Evolutionary conservation across 2,797 vertebrate species (phyloP), one percentile per base, ranked within the genome.

Genomic region (Sternotherus odoratus): DNA sequence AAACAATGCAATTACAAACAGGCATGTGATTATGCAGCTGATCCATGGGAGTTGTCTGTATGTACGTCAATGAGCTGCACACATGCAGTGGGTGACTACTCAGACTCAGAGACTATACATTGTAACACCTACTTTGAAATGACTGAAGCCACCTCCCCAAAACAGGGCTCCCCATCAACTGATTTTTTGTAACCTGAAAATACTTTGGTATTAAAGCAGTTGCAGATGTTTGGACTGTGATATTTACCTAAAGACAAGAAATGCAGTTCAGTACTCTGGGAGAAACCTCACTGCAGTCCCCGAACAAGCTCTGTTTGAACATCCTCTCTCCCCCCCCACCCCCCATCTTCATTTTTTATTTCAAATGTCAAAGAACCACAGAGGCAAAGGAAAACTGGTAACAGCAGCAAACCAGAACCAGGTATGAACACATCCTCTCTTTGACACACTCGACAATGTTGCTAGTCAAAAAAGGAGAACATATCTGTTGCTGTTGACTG

Each of bases 401-500:
- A 96, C 86, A 93, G 80, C 77, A 77, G 86, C 57, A 56, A 69
- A 92, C 54, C 79, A 85, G 77, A 39, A 92, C 1, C 16, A 87
- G 56, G 57, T 60, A 79, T 24, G 26, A 82, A 85, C 91, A 88
- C 48, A 49, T 49, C 16, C 5, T 82, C 43, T 60, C 80, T 43
- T 93, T 86, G 50, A 95, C 63, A 83, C 4, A 28, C 43, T 90
- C 95, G 81, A 83, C 87, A 84, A 95, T 88, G 69, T 5, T 90
- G 81, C 83, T 93, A 46, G 81, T 96, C 66, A 88, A 93, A 95
- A 95, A 96, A 88, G 88, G 79, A 94, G 80, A 94, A 92, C 0
- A 12, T 43, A 60, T 93, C 92, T 97, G 94, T 77, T 91, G 94
- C 97, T 95, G 91, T 86, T 48, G 96, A 92, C 75, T 82, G 90